These are phyloP conservation scores for Patiria miniata DNA, from an alignment of 35 echinoderm and acorn worm species.

Conservation along the genomic window DNA sequence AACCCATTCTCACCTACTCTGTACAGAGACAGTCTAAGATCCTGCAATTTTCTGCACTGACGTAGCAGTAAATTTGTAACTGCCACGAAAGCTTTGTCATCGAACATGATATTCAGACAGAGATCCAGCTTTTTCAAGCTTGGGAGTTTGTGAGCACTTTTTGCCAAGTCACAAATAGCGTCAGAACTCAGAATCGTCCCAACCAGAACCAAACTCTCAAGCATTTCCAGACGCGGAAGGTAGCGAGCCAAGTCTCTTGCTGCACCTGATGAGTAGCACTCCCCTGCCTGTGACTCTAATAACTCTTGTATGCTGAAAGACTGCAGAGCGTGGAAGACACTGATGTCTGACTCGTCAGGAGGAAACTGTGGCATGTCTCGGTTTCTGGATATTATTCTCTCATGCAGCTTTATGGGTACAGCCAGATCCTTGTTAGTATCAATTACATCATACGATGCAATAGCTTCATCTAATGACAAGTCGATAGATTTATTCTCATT, in stretches of 20 bases:
- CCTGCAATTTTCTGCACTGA: not conserved
- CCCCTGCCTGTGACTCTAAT: not conserved
- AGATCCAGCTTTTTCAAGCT: not conserved
- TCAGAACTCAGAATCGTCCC: not conserved
- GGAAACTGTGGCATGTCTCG: too few species aligned
- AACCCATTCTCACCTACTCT: not conserved
- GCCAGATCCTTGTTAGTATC: too few species aligned
- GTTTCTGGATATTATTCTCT: too few species aligned
- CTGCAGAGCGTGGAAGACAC: not conserved
- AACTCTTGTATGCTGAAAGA: not conserved
- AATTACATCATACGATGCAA: too few species aligned
- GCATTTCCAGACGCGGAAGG: not conserved
- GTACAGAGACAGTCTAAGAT: conserved; percentile 20
- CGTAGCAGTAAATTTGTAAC: not conserved
- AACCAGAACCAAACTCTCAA: not conserved
- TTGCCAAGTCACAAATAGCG: not conserved
- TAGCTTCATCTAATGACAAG: too few species aligned
- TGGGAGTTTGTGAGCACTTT: not conserved
- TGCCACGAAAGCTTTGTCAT: not conserved
- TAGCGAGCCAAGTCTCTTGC: not conserved
- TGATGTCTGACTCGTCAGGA: not conserved
- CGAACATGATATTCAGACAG: not conserved
- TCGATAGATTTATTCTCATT: too few species aligned
- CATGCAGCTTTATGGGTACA: too few species aligned
- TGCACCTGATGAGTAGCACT: not conserved